Evolutionary conservation across 2,888 invertebrate species (phyloP), one percentile per base, ranked within the genome.

Genomic region (Rugalucina vietnamica): DNA sequence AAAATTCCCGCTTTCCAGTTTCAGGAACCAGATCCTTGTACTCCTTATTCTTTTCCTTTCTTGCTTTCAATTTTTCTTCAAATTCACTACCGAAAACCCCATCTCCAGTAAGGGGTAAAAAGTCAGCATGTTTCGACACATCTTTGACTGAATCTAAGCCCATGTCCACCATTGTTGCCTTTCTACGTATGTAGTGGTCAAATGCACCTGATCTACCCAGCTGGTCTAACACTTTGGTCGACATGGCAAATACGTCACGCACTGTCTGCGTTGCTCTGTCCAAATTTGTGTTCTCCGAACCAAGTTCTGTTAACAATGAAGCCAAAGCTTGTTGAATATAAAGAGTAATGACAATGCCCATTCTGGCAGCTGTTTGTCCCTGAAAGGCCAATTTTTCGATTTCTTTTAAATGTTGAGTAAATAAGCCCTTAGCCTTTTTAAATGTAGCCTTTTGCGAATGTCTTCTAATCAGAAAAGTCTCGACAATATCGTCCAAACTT

Each of bases 191-290:
- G 5, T 79, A 60, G 65, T 81, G 78, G 32, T 82, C 72, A 82
- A 78, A 82, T n/a, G 85, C 76, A 3, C 82, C 85, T 24, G 70
- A n/a, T 27, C 85, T 32, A 34, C 70, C 82, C 1, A 70, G 10
- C 36, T 82, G 85, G 69, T 85, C 82, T 32, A 85, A 27, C 1
- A 54, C 27, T 57, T 80, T 85, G n/a, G 85, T 79, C 10, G 73
- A 69, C 79, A 85, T 82, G n/a, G 85, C 85, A 76, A 85, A 85
- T 27, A 74, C 82, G 74, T 85, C 85, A 32, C 85, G n/a, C 8
- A 85, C 79, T 24, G 27, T 69, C 32, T 84, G 81, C 21, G 79
- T 50, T 10, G 75, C 60, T 5, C 70, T 36, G 57, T 84, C 81
- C 39, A 84, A 37, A 27, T 80, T 84, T 4, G 39, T 1, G 18